Evolutionary conservation across 2,113 vertebrate genomes (phyloP), one percentile per base, ranked within the genome.

Genomic region (Corythornis madagascariensis): DNA sequence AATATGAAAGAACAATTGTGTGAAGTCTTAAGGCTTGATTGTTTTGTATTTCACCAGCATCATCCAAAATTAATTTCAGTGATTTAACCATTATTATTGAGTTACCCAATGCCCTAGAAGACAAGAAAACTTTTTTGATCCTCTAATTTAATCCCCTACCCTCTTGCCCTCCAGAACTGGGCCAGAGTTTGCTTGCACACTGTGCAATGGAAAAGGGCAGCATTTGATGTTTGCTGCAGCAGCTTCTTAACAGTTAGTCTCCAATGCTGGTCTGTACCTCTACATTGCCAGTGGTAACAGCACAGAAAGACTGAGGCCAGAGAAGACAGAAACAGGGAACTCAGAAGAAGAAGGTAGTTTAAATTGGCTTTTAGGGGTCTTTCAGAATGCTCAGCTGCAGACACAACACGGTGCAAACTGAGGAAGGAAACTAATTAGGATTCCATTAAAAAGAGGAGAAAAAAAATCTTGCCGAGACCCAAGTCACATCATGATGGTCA

Each of bases 391-490:
- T 95, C 70, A 87, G 90, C 90, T 95, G 95, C 83, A 89, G 71
- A 80, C 66, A 80, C 20, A 92, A 77, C 43, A 60, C 6, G 87
- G 77, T 84, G 52, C 57, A 57, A 60, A 90, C 76, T 71, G 67
- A 95, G 91, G 79, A 89, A 88, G 47, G 35, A 92, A 91, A 82
- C 90, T 92, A 86, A 97, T 96, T 96, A 95, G 71, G 69, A 86
- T 92, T 93, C 96, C 95, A 94, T 97, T 97, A 91, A 79, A 97
- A 94, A 94, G 88, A 90, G 60, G 33, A 52, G 35, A 72, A 88
- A 89, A 90, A 88, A 91, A 88, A 78, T 75, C 94, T 92, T 31
- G 16, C 35, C 33, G 65, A 85, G 93, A 80, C 88, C 92, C 47
- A 83, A 81, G 95, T 92, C 91, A 83, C 81, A 80, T 95, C 93